Evolutionary conservation across 1,140 invertebrate genomes (phyloP).

Genomic region (Rhagoletis pomonella): DNA sequence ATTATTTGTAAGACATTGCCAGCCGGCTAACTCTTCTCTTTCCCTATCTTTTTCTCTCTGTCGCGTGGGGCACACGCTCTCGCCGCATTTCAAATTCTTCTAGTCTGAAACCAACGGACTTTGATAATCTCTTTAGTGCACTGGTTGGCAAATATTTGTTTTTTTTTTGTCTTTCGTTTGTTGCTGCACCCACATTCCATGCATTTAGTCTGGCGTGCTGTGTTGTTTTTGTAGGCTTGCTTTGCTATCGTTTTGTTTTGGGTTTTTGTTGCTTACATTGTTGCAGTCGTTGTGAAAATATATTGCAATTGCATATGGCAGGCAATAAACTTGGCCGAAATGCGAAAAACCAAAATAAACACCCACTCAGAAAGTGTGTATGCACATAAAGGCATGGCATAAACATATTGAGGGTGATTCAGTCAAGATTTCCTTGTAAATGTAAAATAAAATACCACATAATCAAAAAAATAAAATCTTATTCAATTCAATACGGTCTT

Average conservation of each 20-base stretch:
- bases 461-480: too few species aligned
- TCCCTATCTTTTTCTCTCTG: not conserved
- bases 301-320: conserved; percentile 54
- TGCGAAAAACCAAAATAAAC: conserved; percentile 48
- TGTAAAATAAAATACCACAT: too few species aligned
- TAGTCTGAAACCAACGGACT: not conserved
- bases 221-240: not conserved
- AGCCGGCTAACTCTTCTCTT: not conserved
- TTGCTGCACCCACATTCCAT: conserved; percentile 47
- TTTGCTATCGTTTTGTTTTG: not conserved
- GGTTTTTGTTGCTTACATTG: not conserved
- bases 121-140: conserved; percentile 50
- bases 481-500: too few species aligned
- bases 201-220: not conserved
- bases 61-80: not conserved
- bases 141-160: conserved; percentile 9
- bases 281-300: conserved; percentile 48
- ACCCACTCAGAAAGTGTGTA: conserved; percentile 1
- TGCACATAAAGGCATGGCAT: not conserved
- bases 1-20: conserved; percentile 14
- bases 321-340: conserved; percentile 53
- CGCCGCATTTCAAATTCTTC: not conserved
- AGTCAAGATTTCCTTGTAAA: too few species aligned
- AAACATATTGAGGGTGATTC: not conserved
- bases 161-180: not conserved